phyloP scores from a whole-genome alignment of 1,140 invertebrate species.

The Meloidogyne chitwoodi region DNA sequence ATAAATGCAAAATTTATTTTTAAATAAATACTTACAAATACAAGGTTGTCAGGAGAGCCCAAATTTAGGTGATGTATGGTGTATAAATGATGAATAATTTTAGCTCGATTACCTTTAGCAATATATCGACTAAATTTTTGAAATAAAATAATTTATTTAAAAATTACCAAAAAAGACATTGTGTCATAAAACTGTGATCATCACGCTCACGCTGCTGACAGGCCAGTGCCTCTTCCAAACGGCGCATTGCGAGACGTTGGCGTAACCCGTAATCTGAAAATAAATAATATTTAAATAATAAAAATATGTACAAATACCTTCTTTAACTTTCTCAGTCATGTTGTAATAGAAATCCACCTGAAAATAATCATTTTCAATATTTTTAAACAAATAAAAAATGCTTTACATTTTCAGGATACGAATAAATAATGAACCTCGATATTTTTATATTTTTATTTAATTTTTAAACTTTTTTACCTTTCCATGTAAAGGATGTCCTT shows the following conservation, averaged over 20 bases:
- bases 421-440: too few species aligned
- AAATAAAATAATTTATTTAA: not conserved
- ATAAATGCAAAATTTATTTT: not conserved
- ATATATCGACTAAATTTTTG: conserved; percentile 55
- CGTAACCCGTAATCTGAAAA: conserved; percentile 31
- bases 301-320: not conserved
- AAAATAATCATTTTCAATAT: not conserved
- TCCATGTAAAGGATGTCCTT: conserved; percentile 39
- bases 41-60: conserved; percentile 54
- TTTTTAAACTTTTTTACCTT: conserved; percentile 6
- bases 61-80: conserved; percentile 60
- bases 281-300: not conserved
- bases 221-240: conserved; percentile 54
- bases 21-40: conserved; percentile 4
- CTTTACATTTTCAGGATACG: too few species aligned
- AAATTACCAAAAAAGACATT: conserved; percentile 29
- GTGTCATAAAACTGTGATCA: conserved; percentile 50
- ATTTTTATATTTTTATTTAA: too few species aligned
- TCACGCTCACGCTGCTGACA: conserved; percentile 57
- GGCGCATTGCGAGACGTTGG: conserved; percentile 58
- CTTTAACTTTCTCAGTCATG: conserved; percentile 44
- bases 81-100: conserved; percentile 59
- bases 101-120: conserved; percentile 55
- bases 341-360: conserved; percentile 52
- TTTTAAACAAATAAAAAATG: not conserved